Evolutionary conservation across 2,113 vertebrate species (phyloP).

Genomic region (Prochilodus magdalenae): DNA sequence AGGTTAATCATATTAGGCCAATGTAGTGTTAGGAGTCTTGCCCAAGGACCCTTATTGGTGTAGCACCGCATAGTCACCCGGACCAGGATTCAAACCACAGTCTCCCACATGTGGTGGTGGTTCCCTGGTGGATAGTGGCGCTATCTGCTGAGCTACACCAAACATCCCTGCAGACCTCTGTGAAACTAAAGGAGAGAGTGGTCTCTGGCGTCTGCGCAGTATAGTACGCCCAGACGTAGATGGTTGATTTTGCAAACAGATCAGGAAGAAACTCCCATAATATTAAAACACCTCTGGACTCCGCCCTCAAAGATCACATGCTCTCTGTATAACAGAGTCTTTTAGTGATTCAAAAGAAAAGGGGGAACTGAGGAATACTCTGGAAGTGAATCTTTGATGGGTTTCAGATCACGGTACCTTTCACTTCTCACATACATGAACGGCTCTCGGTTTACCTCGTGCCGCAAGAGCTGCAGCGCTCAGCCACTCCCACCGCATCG

Average conservation of each 20-base stretch:
- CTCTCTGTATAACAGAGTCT: background rate
- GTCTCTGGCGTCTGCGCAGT: too few species aligned
- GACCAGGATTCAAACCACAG: too few species aligned
- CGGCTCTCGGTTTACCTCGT: background rate
- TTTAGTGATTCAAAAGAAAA: background rate
- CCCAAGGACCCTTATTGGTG: too few species aligned
- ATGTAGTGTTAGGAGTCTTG: too few species aligned
- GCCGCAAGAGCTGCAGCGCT: background rate
- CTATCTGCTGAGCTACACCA: too few species aligned
- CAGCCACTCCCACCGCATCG: conserved; percentile 17
- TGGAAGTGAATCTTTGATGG: conserved; percentile 50
- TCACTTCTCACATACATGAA: conserved; percentile 46
- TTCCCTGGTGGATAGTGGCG: too few species aligned
- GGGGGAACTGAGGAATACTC: conserved; percentile 50
- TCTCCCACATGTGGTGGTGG: too few species aligned
- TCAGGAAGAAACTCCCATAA: background rate
- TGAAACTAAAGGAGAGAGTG: too few species aligned
- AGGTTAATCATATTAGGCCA: too few species aligned
- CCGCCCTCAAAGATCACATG: conserved; percentile 12
- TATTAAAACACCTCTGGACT: background rate
- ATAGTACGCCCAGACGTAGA: background rate
- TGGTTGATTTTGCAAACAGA: background rate
- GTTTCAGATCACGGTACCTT: conserved; percentile 8
- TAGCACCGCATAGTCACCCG: too few species aligned
- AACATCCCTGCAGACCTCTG: too few species aligned